Percentiles rank a stretch among this genome's conserved stretches.
Conservation (phyloP, 2,797 vertebrate genomes). For the Sebastes miniatus region DNA sequence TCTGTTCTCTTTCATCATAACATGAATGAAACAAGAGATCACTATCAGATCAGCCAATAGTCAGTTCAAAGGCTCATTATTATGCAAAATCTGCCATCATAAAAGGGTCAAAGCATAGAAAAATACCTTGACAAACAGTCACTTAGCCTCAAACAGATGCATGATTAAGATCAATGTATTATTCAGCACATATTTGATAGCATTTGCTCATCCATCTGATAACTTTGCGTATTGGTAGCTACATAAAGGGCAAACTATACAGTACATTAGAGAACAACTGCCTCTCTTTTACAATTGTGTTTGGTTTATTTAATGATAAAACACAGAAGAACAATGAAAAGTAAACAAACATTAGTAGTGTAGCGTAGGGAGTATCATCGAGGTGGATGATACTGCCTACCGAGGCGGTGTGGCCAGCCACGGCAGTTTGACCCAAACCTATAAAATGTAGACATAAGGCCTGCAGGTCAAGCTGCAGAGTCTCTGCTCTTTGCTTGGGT, state of each 20-base stretch:
- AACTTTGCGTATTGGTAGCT: not conserved
- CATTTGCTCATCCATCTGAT: not conserved
- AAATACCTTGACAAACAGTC: not conserved
- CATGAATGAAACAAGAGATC: not conserved
- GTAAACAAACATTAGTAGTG: too few relatives aligned
- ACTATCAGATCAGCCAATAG: not conserved
- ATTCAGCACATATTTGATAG: not conserved
- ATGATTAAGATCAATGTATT: not conserved
- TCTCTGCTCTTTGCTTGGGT: not conserved
- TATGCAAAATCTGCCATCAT: not conserved
- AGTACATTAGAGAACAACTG: not conserved
- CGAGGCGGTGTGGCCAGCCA: not conserved
- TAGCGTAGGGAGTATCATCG: too few relatives aligned
- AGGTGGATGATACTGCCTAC: too few relatives aligned
- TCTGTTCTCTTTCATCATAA: not conserved
- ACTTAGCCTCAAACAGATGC: not conserved
- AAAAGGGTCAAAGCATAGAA: not conserved
- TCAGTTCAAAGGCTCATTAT: conserved; percentile 6
- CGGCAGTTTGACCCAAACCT: not conserved
- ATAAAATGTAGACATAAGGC: not conserved
- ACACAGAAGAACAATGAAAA: not conserved
- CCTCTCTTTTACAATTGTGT: not conserved
- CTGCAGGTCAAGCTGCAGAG: not conserved
- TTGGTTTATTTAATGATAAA: not conserved
- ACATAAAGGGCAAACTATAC: not conserved